Evolutionary conservation across 2,113 vertebrate genomes (phyloP).

Genomic region (Andinoacara biseriatus): DNA sequence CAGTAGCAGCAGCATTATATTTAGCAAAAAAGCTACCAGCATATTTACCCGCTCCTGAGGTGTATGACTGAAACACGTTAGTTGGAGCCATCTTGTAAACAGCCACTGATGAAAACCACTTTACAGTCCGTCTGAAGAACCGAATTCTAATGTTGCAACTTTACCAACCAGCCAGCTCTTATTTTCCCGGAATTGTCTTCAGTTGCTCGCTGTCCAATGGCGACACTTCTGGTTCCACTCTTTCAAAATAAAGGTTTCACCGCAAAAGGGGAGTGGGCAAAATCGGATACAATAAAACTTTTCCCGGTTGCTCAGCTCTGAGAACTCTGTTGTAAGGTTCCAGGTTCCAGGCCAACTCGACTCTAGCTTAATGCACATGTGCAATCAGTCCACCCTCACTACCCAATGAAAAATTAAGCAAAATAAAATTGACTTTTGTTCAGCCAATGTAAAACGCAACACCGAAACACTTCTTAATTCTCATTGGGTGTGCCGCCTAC

Average conservation of each 20-base stretch:
- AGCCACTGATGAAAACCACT: neutral
- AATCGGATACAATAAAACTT: too few species aligned
- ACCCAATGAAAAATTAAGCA: neutral
- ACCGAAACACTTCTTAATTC: too few species aligned
- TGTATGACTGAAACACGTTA: conserved; percentile 12
- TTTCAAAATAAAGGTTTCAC: conserved; percentile 54
- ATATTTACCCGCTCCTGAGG: conserved; percentile 46
- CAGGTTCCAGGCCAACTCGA: neutral
- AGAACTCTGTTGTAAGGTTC: neutral
- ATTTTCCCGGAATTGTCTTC: neutral
- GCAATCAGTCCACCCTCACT: neutral
- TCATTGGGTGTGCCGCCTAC: neutral
- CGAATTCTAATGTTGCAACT: neutral
- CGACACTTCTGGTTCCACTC: neutral
- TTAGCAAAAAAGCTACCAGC: conserved; percentile 2
- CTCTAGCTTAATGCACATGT: neutral
- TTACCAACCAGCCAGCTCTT: neutral
- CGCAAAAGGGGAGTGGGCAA: neutral
- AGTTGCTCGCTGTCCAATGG: neutral
- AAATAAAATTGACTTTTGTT: rapidly evolving
- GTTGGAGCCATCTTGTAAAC: conserved; percentile 64
- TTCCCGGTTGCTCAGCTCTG: too few species aligned
- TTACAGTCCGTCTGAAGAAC: neutral
- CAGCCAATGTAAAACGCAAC: neutral
- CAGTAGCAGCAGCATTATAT: neutral